phyloP scores from a whole-genome alignment of 1,140 invertebrate species.

The Macrotrachela quadricornifera region DNA sequence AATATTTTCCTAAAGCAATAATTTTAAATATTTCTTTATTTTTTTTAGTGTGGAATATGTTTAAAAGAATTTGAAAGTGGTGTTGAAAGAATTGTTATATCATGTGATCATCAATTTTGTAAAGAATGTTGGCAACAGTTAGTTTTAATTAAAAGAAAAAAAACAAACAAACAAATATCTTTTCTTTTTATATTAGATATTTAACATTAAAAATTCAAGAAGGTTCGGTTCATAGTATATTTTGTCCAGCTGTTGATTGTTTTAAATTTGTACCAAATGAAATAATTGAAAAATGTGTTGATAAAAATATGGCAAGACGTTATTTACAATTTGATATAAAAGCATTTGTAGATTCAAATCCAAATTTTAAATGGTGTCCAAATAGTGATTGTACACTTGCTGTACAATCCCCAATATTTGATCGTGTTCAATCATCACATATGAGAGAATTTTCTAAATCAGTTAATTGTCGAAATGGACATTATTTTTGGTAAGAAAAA shows the following conservation, averaged over 20 bases:
- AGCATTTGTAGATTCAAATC: constrained; percentile 52
- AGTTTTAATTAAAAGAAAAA: constrained; percentile 8
- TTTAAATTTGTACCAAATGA: constrained; percentile 43
- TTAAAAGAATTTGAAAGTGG: no score
- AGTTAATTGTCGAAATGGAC: constrained; percentile 49
- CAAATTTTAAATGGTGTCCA: constrained; percentile 51
- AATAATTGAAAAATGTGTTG: constrained; percentile 44
- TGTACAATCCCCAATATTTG: constrained; percentile 35
- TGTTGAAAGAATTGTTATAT: constrained; percentile 27
- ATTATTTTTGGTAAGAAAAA: constrained; percentile 44
- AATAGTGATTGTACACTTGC: constrained; percentile 45
- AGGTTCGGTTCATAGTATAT: constrained; percentile 43
- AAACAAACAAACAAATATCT: not conserved
- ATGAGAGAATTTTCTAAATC: constrained; percentile 37
- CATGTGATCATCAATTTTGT: constrained; percentile 45
- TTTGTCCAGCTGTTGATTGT: constrained; percentile 45
- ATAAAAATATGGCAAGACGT: constrained; percentile 41
- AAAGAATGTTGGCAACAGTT: constrained; percentile 41
- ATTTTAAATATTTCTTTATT: constrained; percentile 35
- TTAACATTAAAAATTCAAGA: constrained; percentile 44
- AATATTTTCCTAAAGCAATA: constrained; percentile 45
- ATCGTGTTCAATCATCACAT: no score
- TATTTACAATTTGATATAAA: constrained; percentile 52
- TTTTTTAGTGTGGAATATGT: not conserved
- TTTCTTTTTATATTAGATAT: constrained; percentile 29